phyloP scores from a whole-genome alignment of 2,888 invertebrate genomes.

The Anoplius nigerrimus region DNA sequence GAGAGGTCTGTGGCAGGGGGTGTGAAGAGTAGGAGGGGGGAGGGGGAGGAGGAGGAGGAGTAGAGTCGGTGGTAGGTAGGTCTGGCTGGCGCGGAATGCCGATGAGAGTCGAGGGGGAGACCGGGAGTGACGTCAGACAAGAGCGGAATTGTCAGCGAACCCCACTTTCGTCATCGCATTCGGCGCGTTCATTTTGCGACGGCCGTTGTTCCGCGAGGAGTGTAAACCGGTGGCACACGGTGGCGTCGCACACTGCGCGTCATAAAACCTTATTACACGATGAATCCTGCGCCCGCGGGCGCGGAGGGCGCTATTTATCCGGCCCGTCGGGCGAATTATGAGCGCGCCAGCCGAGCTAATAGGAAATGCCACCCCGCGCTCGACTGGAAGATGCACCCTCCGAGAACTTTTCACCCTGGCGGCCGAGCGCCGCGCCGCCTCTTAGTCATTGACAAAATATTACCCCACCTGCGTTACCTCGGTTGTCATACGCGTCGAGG shows the following conservation, averaged over 20 bases:
- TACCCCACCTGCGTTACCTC: neutral
- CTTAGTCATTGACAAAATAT: no score
- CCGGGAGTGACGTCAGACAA: no score
- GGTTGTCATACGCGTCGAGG: no score
- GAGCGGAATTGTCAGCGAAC: no score
- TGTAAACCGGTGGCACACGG: conserved; percentile 9
- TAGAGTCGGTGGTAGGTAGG: no score
- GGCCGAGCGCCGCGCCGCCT: no score
- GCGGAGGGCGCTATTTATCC: conserved; percentile 13
- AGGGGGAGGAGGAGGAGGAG: neutral
- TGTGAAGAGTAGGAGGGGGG: neutral
- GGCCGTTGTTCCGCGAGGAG: conserved; percentile 16
- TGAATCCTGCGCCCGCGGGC: conserved; percentile 18
- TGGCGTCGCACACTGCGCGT: conserved; percentile 20
- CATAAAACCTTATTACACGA: conserved; percentile 39
- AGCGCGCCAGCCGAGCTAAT: conserved; percentile 11
- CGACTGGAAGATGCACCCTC: neutral
- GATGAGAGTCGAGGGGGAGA: neutral
- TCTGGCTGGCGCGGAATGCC: neutral
- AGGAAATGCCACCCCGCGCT: conserved; percentile 1
- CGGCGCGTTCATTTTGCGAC: conserved; percentile 24
- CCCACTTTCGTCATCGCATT: conserved; percentile 8
- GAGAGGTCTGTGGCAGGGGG: neutral
- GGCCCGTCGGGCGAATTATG: conserved; percentile 15
- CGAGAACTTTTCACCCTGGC: neutral